Evolutionary conservation across 2,797 vertebrate species (phyloP), one percentile per base, ranked within the genome.

Genomic region (Spondyliosoma cantharus): DNA sequence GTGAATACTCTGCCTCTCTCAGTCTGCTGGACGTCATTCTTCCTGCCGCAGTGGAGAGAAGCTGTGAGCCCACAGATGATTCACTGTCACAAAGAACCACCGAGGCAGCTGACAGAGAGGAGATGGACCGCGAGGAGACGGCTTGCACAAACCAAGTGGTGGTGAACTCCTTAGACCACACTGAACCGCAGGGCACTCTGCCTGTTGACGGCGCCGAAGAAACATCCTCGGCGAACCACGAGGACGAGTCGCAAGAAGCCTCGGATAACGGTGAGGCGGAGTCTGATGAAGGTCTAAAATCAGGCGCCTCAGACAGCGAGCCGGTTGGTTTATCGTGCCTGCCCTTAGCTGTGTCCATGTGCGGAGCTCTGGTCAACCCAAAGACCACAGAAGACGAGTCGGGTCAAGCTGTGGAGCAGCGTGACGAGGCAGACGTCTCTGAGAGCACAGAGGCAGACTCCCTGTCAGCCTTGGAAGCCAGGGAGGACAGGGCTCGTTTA

Each of bases 331-430:
- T 96, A 29, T 95, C 96, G 0, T 96, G 94, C 87, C 90, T 97
- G 72, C 94, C 96, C 9, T 73, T 94, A 49, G 91, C 95, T 29
- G 94, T 94, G 59, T 96, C 96, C 66, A 81, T 95, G 71, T 96
- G 95, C 85, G 93, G 92, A 46, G 95, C 95, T 9, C 87, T 95
- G 74, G 89, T 89, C 81, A 90, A 89, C 17, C 72, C 56, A 20
- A 90, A 87, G 70, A 86, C 78, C 27, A 15, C 76, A 24, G 87
- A 82, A 69, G 89, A 79, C 24, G 82, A 87, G 81, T 76, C 29
- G 3, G 76, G 27, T 3, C 27, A 43, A 62, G 90, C 80, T 5
- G 46, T 74, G 46, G 92, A 91, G 84, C 80, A 61, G 53, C 29
- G 62, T 13, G 54, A 45, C 0, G 84, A 86, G 0, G 85, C 78